Evolutionary conservation across 2,113 vertebrate genomes (phyloP).

Genomic region (Entelurus aequoreus): DNA sequence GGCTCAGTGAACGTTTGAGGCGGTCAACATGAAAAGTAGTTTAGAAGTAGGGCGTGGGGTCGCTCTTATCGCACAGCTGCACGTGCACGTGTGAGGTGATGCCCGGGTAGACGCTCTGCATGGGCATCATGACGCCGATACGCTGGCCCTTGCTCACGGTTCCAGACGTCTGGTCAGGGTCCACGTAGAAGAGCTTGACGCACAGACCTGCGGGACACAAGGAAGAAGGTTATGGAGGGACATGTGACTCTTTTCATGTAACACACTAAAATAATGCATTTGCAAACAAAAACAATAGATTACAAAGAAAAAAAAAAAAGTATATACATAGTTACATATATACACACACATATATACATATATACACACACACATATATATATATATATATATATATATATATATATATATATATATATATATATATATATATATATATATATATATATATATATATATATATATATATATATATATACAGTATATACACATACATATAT

Average conservation of each 20-base stretch:
- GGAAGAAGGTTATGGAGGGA: background rate
- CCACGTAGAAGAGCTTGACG: slow-evolving; percentile 8
- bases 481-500: no score
- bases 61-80: background rate
- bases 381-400: no score
- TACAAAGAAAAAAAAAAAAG: no score
- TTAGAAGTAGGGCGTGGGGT: background rate
- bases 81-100: slow-evolving; percentile 10
- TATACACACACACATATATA: no score
- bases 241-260: background rate
- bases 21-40: background rate
- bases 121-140: slow-evolving; percentile 3
- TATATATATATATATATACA: no score
- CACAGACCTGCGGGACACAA: background rate
- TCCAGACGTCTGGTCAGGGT: background rate
- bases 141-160: slow-evolving; percentile 1
- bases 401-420: no score
- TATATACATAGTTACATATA: no score
- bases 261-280: no score
- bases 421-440: no score
- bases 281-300: no score
- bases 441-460: no score
- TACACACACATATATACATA: no score
- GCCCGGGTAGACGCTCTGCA: slow-evolving; percentile 8
- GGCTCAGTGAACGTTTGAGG: background rate